These are phyloP conservation scores for Sphenopsis melanotis DNA, from an alignment of 2,797 vertebrate species.

Conservation along the genomic window DNA sequence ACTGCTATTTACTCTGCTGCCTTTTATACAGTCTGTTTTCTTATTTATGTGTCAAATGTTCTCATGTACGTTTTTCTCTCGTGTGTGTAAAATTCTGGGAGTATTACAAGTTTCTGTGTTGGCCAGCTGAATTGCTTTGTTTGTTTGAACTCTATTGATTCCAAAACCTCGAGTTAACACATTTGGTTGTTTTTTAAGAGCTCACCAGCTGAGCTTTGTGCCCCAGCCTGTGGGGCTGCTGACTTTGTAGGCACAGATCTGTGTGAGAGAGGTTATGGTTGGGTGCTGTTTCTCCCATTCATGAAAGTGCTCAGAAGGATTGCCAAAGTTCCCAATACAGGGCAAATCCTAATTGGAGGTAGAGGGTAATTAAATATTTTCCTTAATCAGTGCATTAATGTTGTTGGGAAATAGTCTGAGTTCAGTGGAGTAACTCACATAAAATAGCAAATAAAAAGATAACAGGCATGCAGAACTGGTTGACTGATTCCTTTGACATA, in stretches of 20 bases:
- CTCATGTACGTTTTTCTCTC: neutral
- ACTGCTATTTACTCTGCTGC: neutral
- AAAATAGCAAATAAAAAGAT: neutral
- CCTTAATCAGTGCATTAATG: neutral
- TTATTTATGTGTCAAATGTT: neutral
- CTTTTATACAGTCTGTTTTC: neutral
- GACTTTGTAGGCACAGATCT: neutral
- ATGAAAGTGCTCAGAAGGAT: neutral
- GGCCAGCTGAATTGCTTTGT: neutral
- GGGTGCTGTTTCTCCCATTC: neutral
- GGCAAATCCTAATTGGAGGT: neutral
- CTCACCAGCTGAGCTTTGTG: neutral
- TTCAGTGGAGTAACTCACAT: neutral
- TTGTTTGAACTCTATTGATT: neutral
- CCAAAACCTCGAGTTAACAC: neutral
- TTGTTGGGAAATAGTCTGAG: neutral
- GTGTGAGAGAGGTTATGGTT: neutral
- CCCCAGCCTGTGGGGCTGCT: neutral
- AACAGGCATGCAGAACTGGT: neutral
- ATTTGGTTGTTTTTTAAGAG: neutral
- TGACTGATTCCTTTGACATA: neutral
- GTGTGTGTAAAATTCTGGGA: neutral
- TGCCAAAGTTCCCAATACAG: neutral
- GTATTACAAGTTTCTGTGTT: neutral
- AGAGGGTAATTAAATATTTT: neutral